phyloP scores from a whole-genome alignment of 2,113 vertebrate genomes.

The Stigmatopora nigra region DNA sequence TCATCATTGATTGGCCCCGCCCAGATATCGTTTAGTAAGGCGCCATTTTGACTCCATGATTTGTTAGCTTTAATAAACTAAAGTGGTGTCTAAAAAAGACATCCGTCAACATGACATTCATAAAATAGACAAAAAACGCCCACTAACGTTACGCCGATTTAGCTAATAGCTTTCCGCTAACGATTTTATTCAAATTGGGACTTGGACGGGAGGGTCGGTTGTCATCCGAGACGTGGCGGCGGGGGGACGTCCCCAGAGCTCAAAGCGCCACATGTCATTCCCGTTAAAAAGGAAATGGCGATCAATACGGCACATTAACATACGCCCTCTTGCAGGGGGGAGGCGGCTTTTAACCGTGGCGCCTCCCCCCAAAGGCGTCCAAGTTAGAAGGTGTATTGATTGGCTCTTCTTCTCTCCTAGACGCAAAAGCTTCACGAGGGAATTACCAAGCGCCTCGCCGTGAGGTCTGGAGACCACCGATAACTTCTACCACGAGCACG shows the following conservation, averaged over 20 bases:
- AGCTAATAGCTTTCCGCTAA: conserved; percentile 35
- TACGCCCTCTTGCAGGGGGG: conserved; percentile 31
- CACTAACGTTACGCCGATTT: background rate
- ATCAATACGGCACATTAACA: conserved; percentile 72
- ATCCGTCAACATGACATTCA: background rate
- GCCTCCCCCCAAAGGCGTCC: background rate
- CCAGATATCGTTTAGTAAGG: background rate
- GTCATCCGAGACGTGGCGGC: conserved; percentile 51
- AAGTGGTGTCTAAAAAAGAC: background rate
- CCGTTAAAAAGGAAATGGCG: conserved; percentile 53
- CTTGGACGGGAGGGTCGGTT: conserved; percentile 1
- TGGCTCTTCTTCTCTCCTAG: conserved; percentile 49
- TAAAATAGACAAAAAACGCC: background rate
- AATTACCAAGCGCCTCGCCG: conserved; percentile 33
- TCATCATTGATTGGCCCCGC: background rate
- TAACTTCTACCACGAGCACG: conserved; percentile 3
- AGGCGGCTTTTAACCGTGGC: conserved; percentile 37
- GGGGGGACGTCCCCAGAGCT: conserved; percentile 47
- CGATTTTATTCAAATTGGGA: conserved; percentile 14
- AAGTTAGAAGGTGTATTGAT: conserved; percentile 24
- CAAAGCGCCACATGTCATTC: conserved; percentile 62
- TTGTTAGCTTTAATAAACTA: background rate
- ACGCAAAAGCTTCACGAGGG: conserved; percentile 43
- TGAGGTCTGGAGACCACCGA: conserved; percentile 11
- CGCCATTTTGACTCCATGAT: background rate